These are phyloP conservation scores for Apteryx owenii DNA, from an alignment of 2,113 vertebrate species.

Conservation along the genomic window DNA sequence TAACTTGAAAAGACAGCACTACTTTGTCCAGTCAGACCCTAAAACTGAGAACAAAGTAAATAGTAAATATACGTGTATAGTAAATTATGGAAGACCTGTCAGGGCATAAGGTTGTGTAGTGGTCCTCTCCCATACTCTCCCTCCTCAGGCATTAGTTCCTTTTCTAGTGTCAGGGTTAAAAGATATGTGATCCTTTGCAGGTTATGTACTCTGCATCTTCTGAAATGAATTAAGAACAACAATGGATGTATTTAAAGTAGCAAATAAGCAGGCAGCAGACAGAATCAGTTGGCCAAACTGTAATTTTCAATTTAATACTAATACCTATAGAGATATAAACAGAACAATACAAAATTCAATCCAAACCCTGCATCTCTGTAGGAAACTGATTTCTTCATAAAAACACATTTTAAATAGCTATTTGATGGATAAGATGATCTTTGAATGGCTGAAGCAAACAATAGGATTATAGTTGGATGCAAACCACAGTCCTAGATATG, in stretches of 20 bases:
- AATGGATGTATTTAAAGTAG: background rate
- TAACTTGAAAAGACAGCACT: background rate
- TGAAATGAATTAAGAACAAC: background rate
- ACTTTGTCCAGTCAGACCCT: background rate
- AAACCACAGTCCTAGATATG: background rate
- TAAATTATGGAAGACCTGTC: background rate
- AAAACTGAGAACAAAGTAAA: background rate
- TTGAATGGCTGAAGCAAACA: background rate
- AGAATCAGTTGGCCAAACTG: background rate
- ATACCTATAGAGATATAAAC: background rate
- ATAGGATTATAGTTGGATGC: background rate
- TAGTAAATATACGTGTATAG: too few relatives aligned
- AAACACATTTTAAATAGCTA: background rate
- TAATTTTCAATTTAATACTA: background rate
- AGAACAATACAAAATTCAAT: background rate
- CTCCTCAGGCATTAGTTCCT: background rate
- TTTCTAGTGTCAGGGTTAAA: background rate
- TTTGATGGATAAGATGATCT: background rate
- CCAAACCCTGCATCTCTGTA: background rate
- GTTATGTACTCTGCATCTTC: background rate
- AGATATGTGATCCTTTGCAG: background rate
- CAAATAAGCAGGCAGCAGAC: background rate
- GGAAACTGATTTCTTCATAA: background rate
- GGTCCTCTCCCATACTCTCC: accelerated
- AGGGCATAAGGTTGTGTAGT: background rate